These are phyloP conservation scores for Parasteatoda lunata DNA, from an alignment of 2,888 invertebrate genomes.

Conservation along the genomic window DNA sequence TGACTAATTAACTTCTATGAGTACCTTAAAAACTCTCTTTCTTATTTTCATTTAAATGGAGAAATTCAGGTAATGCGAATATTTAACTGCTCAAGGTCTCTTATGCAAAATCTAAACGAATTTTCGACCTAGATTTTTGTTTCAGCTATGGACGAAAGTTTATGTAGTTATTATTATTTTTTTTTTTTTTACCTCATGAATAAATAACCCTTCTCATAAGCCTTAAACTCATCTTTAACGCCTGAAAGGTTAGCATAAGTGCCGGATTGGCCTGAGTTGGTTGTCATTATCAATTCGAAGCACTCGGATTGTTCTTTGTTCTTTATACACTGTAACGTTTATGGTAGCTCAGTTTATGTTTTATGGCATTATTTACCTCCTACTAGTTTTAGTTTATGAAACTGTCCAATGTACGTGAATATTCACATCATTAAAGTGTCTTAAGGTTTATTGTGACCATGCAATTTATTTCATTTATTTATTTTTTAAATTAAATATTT, in stretches of 20 bases:
- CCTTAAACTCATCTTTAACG: neutral
- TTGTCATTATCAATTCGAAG: neutral
- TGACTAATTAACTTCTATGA: too few species aligned
- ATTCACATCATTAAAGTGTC: neutral
- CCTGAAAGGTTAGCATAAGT: neutral
- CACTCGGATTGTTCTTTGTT: neutral
- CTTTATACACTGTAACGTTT: neutral
- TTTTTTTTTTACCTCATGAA: neutral
- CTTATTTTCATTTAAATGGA: too few species aligned
- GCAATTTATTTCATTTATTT: neutral
- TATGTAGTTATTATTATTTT: too few species aligned
- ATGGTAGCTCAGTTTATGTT: neutral
- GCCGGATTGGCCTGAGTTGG: neutral
- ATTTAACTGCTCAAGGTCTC: neutral
- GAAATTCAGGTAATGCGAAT: too few species aligned
- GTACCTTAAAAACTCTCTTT: too few species aligned
- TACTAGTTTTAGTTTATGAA: neutral
- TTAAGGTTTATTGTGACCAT: neutral
- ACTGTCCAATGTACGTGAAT: neutral
- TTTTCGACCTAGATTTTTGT: slow-evolving; percentile 16
- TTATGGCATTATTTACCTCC: neutral
- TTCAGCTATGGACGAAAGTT: neutral
- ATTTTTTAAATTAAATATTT: neutral
- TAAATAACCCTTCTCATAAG: neutral
- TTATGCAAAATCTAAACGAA: neutral